Conservation (phyloP, 2,113 vertebrate genomes). For the Pao palembangensis region DNA sequence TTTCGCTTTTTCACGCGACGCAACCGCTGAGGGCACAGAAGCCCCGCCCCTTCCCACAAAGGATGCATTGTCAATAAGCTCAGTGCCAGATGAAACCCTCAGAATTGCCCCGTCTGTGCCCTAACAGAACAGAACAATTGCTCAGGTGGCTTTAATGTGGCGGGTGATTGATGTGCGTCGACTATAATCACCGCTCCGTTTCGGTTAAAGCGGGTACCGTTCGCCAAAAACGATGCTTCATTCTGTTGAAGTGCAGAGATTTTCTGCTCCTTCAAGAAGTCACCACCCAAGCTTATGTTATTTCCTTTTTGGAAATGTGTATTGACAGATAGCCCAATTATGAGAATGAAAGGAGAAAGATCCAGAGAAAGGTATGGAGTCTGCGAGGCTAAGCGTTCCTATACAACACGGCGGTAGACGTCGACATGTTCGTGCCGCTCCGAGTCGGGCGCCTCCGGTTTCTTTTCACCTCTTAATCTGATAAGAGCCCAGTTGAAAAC, state of each 20-base stretch:
- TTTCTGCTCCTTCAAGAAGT: background rate
- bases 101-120: background rate
- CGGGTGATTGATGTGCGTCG: background rate
- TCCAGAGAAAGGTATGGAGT: background rate
- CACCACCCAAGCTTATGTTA: background rate
- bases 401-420: background rate
- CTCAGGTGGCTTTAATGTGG: background rate
- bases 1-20: no score
- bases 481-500: slow-evolving; percentile 58
- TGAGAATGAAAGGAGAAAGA: background rate
- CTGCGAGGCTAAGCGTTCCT: background rate
- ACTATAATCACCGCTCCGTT: no score
- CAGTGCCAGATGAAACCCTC: background rate
- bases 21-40: background rate
- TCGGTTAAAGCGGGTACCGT: no score
- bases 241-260: background rate
- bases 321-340: background rate
- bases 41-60: background rate
- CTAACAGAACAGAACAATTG: background rate
- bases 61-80: background rate
- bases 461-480: slow-evolving; percentile 39
- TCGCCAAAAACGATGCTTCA: background rate
- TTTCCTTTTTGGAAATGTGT: background rate
- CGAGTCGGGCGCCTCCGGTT: slow-evolving; percentile 18
- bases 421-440: slow-evolving; percentile 8